Percentiles rank a stretch among this genome's conserved stretches.
These are phyloP conservation scores for Phainopepla nitens DNA, from an alignment of 2,113 vertebrate genomes.

Conservation along the genomic window DNA sequence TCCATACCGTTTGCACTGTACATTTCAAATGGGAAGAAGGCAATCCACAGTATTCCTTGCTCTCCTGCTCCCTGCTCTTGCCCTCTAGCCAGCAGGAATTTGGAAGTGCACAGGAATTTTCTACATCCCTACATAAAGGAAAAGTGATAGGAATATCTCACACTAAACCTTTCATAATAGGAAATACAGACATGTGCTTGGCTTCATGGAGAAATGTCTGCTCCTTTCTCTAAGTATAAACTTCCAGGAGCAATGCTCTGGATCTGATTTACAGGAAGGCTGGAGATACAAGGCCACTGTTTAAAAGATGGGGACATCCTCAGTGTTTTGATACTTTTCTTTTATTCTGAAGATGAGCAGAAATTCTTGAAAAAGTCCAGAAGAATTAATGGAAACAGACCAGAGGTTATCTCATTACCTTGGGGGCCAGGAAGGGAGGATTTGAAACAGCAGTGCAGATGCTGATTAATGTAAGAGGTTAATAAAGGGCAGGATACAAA, in stretches of 20 bases:
- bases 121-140: not conserved
- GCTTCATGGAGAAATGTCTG: not conserved
- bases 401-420: constrained; percentile 38
- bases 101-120: not conserved
- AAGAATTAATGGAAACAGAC: constrained; percentile 3
- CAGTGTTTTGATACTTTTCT: not conserved
- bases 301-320: not conserved
- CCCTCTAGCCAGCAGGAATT: not conserved
- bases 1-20: not conserved
- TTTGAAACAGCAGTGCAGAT: constrained; percentile 7
- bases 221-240: not conserved
- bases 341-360: not conserved
- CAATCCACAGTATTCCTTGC: not conserved
- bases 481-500: constrained; percentile 51
- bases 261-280: not conserved
- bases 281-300: not conserved
- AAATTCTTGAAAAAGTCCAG: not conserved
- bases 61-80: not conserved
- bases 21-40: not conserved
- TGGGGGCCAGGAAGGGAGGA: not conserved
- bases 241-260: not conserved
- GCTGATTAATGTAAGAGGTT: constrained; percentile 47
- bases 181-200: not conserved
- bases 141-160: not conserved
- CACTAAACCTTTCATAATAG: not conserved